Base-by-base conservation (phyloP, 2,888 invertebrate genomes). In the Sylvicola fuscatus region DNA sequence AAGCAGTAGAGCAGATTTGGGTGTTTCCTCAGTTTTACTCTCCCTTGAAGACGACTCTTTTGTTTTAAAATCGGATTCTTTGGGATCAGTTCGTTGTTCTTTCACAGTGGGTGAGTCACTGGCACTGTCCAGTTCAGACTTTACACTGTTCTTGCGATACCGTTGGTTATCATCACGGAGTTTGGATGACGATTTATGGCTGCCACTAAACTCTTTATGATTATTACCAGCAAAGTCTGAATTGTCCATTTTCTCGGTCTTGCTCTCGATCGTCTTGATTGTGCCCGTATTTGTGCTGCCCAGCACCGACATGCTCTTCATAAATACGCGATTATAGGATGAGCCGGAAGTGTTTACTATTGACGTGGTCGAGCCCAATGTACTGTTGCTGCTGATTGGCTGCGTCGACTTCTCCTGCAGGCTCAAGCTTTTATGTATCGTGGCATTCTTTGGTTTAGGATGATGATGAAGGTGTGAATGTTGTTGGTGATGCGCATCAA, bases 201-300 rank as follows among this genome's bases (percentile, higher is more conserved):
- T 32, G 27, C 21, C 21, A 21, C 21, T 21, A 21, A 21, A 21
- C 21, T 21, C 21, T 21, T 21, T 21, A 36, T 34, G 10, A 34
- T 33, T 27, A 38, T 33, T 16, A 35, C 32, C 37, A 38, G 14
- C 8, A 38, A 35, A 15, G 34, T 35, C 10, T 35, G 32, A 14
- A 28, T 15, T n/a, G 29, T 21, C 30, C 21, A 10, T 27, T 31
- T 39, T 33, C 27, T 44, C 27, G 13, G 41, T 33, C 41, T 46
- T 48, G 8, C 21, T 21, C 5, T 21, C 21, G 8, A 21, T 21
- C 5, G 21, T 21, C 21, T 21, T 21, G 28, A 51, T 43, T 34
- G 57, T 56, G 41, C 58, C 56, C 42, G 52, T 45, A 42, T 57
- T 58, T 41, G 54, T 56, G 49, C 56, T 56, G 17, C 58, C 56